phyloP scores from a whole-genome alignment of 2,113 vertebrate genomes.

The Aphelocoma coerulescens region DNA sequence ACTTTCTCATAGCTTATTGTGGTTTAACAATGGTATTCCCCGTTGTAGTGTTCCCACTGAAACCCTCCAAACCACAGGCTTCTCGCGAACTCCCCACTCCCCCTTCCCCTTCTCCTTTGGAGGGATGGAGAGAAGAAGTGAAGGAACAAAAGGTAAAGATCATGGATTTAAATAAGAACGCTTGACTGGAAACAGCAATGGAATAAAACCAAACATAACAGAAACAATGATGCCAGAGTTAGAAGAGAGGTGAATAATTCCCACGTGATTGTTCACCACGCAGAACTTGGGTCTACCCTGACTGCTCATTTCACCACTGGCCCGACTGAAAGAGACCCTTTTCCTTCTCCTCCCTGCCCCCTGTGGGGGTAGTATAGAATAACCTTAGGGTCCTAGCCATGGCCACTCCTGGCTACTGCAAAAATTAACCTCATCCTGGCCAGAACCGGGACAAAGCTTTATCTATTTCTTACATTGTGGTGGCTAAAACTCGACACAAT shows the following conservation, averaged over 20 bases:
- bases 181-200: not conserved
- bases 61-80: rapidly evolving
- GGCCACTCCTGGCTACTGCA: not conserved
- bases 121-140: not conserved
- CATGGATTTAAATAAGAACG: not conserved
- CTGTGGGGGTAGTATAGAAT: not conserved
- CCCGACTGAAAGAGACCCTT: rapidly evolving
- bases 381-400: not conserved
- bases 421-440: not conserved
- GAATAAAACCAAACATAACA: not conserved
- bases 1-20: not conserved
- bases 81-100: rapidly evolving
- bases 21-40: not conserved
- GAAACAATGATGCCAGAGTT: not conserved
- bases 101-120: not conserved
- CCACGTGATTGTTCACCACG: rapidly evolving
- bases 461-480: rapidly evolving
- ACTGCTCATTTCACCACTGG: rapidly evolving
- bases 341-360: not conserved
- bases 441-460: not conserved
- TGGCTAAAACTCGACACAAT: not conserved
- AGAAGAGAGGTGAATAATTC: not conserved
- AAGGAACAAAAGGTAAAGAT: not conserved
- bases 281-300: rapidly evolving
- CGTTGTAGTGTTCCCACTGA: not conserved